These are phyloP conservation scores for Corynorhinus townsendii DNA, from an alignment of 2,113 vertebrate species.

Conservation along the genomic window DNA sequence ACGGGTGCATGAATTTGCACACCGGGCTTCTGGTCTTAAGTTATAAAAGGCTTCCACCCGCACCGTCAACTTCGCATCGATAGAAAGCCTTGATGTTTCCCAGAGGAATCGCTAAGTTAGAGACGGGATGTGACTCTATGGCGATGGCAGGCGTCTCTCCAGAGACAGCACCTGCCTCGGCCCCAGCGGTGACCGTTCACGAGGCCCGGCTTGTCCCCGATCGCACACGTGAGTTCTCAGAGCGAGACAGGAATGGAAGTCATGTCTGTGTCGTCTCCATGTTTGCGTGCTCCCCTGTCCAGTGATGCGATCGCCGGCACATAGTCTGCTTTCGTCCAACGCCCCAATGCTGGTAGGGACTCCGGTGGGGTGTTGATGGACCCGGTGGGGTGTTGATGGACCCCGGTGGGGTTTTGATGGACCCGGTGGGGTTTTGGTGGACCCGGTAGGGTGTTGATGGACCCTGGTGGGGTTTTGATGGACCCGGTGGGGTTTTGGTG, in stretches of 20 bases:
- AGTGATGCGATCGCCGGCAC: not conserved
- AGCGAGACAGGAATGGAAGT: not conserved
- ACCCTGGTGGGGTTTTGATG: not conserved
- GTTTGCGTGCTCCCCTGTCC: not conserved
- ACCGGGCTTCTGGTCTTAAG: not conserved
- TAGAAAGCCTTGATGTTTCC: not conserved
- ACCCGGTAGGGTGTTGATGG: too few species aligned
- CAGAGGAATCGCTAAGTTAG: not conserved
- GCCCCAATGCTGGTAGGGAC: not conserved
- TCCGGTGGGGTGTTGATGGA: not conserved
- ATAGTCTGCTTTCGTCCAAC: conserved; percentile 5
- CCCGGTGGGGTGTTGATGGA: too few species aligned
- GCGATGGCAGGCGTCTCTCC: too few species aligned
- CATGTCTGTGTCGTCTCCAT: too few species aligned
- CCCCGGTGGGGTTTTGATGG: not conserved
- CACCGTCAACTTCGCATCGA: not conserved
- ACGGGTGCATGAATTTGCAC: too few species aligned
- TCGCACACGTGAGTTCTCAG: not conserved
- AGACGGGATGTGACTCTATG: not conserved
- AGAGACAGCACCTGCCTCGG: too few species aligned
- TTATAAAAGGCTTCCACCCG: not conserved
- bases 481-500: not conserved
- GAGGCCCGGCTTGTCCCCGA: not conserved
- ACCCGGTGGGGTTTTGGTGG: too few species aligned
- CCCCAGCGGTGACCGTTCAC: not conserved